Evolutionary conservation across 1,140 invertebrate genomes (phyloP).

Genomic region (Diploscapter pachys): DNA sequence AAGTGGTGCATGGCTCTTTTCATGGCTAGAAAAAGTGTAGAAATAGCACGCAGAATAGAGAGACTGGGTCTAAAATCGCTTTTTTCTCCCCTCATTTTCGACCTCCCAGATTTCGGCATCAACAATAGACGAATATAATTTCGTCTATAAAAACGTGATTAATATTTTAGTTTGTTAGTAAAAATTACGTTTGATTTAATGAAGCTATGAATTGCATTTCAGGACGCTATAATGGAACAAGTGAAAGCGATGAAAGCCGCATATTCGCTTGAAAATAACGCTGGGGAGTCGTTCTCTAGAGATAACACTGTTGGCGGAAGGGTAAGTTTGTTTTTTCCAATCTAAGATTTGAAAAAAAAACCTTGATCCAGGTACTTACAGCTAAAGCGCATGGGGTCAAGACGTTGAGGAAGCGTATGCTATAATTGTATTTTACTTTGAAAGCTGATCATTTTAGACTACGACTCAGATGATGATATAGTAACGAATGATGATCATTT

Average conservation of each 20-base stretch:
- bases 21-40: neutral
- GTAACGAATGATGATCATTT: slow-evolving; percentile 34
- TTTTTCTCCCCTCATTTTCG: neutral
- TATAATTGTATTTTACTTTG: no score
- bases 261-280: slow-evolving; percentile 2
- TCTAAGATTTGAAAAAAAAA: neutral
- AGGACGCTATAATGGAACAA: slow-evolving; percentile 24
- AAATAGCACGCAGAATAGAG: neutral
- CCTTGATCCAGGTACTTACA: slow-evolving; percentile 22
- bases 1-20: neutral
- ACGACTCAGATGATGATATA: slow-evolving; percentile 27
- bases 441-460: neutral
- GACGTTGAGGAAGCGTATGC: slow-evolving; percentile 13
- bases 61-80: neutral
- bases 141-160: no score
- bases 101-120: neutral
- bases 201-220: no score
- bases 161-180: no score
- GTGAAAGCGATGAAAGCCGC: slow-evolving; percentile 25
- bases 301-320: slow-evolving; percentile 34
- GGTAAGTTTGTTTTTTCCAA: slow-evolving; percentile 9
- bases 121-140: no score
- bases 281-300: slow-evolving; percentile 14
- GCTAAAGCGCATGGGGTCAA: slow-evolving; percentile 19
- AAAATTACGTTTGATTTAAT: no score